A percentile compares a stretch with the other conserved stretches of the same genome.
Evolutionary conservation across 2,888 invertebrate genomes (phyloP).

Genomic region (Crioceris asparagi): DNA sequence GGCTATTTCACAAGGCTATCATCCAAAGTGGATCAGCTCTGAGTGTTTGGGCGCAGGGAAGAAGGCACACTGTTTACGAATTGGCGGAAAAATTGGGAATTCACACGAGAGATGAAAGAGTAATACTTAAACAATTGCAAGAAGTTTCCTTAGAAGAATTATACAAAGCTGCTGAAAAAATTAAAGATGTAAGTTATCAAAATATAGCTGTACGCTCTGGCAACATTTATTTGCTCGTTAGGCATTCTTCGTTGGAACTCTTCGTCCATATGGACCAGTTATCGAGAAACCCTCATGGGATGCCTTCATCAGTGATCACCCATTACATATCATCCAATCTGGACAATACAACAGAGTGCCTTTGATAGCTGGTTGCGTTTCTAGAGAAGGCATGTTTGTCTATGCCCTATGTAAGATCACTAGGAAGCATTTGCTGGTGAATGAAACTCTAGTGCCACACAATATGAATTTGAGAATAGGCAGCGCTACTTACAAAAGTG

Average conservation of each 20-base stretch:
- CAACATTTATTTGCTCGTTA: too few species aligned
- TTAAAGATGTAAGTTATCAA: constrained; percentile 29
- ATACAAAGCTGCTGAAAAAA: constrained; percentile 30
- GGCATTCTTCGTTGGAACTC: constrained; percentile 9
- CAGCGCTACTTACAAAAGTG: constrained; percentile 16
- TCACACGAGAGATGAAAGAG: constrained; percentile 29
- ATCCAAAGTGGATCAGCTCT: constrained; percentile 32
- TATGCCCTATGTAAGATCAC: constrained; percentile 8
- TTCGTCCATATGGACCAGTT: constrained; percentile 21
- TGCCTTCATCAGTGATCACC: constrained; percentile 28
- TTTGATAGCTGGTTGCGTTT: constrained; percentile 30
- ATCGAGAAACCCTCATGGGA: constrained; percentile 22
- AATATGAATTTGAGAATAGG: constrained; percentile 23
- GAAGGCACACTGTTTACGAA: constrained; percentile 13
- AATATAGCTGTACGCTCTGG: too few species aligned
- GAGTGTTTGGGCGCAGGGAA: constrained; percentile 24
- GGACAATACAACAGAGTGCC: constrained; percentile 33
- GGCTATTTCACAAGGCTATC: constrained; percentile 32
- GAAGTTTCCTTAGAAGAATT: constrained; percentile 31
- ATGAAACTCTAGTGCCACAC: constrained; percentile 22
- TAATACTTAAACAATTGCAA: constrained; percentile 34
- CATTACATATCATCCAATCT: constrained; percentile 25
- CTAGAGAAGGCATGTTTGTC: constrained; percentile 30
- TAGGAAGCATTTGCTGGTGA: constrained; percentile 14
- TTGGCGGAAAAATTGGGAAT: constrained; percentile 36